Evolutionary conservation across 2,888 invertebrate species (phyloP), one percentile per base, ranked within the genome.

Genomic region (Parnassius smintheus): DNA sequence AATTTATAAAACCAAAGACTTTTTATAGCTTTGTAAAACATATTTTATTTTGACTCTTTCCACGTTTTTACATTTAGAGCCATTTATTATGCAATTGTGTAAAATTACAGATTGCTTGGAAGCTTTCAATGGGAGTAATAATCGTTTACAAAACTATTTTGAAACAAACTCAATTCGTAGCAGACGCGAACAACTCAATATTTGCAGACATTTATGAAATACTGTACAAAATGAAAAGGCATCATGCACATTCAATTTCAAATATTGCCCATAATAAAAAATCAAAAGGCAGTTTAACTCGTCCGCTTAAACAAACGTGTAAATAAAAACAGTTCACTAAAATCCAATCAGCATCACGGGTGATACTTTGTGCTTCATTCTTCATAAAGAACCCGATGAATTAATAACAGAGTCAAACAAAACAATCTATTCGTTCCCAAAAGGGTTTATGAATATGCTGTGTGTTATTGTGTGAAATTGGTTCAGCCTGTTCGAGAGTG

Each of bases 401-500:
- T 85, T 86, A 83, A 85, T 84, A 85, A 83, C 77, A 74, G 62
- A 55, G 69, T 73, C 77, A 80, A 83, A 81, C 79, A 85, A 82
- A 82, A 80, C 78, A 64, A 59, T 68, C 65, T 68, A 68, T 77
- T 74, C 73, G 73, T 77, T 78, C 77, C 76, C 78, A 82, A 81
- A 78, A 79, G 71, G 74, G 73, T 67, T 77, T 72, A 78, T 80
- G 82, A 81, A 81, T 13, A 44, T 80, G 79, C 72, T 70, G 75
- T 74, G 74, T 86, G 85, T 86, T 88, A 80, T 87, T 88, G 77
- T 86, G 82, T 80, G 82, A 86, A 85, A 88, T 88, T 86, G 84
- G 75, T 73, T 76, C 68, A 70, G 73, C 71, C 73, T 72, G 80
- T 78, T 74, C 71, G 64, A 67, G 64, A 66, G 69, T 7, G 54